Evolutionary conservation across 2,888 invertebrate species (phyloP).

Genomic region (Leptinotarsa tumamoca): DNA sequence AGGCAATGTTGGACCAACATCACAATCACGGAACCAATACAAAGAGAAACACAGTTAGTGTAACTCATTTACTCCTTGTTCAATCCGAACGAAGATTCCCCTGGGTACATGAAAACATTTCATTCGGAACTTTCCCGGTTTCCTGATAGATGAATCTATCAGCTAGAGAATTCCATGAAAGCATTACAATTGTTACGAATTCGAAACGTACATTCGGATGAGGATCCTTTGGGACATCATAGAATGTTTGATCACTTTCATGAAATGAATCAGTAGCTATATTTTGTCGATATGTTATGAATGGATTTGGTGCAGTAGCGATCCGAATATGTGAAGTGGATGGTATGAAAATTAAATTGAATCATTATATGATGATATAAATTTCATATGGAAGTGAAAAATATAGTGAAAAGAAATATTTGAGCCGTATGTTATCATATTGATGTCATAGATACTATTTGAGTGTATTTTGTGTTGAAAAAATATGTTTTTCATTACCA

Average conservation of each 20-base stretch:
- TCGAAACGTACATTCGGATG: not conserved
- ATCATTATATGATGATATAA: no score
- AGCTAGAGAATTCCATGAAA: not conserved
- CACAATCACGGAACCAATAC: not conserved
- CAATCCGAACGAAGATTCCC: not conserved
- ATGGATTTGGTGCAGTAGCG: no score
- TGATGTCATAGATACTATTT: no score
- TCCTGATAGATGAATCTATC: not conserved
- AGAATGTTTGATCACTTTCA: not conserved
- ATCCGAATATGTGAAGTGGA: no score
- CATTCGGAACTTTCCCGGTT: not conserved
- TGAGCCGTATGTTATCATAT: no score
- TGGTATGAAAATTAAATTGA: no score
- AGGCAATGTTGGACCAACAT: not conserved
- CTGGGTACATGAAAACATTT: not conserved
- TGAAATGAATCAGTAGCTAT: not conserved
- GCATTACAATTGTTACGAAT: not conserved
- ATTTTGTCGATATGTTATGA: not conserved
- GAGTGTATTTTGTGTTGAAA: no score
- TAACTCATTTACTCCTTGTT: not conserved
- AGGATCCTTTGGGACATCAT: not conserved
- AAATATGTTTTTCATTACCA: no score
- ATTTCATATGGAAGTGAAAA: no score
- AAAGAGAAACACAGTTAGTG: not conserved
- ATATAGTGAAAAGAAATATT: no score